Evolutionary conservation across 2,113 vertebrate species (phyloP).

Genomic region (Lamprologus callipterus): DNA sequence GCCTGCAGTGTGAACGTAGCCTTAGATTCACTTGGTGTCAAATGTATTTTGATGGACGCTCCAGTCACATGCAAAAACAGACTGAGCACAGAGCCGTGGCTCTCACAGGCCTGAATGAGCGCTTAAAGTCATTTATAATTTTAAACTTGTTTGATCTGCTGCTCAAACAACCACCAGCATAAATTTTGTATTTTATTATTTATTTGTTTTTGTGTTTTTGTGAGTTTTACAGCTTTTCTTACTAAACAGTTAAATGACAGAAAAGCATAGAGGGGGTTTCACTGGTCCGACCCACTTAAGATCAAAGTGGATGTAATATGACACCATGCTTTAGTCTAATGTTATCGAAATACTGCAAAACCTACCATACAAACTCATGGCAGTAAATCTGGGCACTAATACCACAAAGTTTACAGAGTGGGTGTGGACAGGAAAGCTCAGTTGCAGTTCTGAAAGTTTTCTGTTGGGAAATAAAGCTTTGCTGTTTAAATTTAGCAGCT

Average conservation of each 20-base stretch:
- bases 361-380: not conserved
- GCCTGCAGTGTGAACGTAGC: no score
- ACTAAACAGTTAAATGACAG: not conserved
- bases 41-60: rapidly evolving
- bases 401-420: not conserved
- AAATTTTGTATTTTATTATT: not conserved
- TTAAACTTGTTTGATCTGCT: not conserved
- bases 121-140: not conserved
- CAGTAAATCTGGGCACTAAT: not conserved
- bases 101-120: not conserved
- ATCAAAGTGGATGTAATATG: not conserved
- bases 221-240: not conserved
- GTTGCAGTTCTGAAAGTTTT: not conserved
- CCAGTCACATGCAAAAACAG: not conserved
- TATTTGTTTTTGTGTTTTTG: not conserved
- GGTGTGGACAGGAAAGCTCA: not conserved
- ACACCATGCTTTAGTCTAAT: not conserved
- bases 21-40: not conserved
- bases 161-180: not conserved
- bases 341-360: not conserved
- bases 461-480: not conserved
- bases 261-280: not conserved
- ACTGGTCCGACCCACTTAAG: not conserved
- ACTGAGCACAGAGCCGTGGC: not conserved
- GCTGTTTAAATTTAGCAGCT: not conserved